A percentile compares a stretch with the other conserved stretches of the same genome.
Conservation (phyloP, 2,113 vertebrate species). For the Osmerus eperlanus region DNA sequence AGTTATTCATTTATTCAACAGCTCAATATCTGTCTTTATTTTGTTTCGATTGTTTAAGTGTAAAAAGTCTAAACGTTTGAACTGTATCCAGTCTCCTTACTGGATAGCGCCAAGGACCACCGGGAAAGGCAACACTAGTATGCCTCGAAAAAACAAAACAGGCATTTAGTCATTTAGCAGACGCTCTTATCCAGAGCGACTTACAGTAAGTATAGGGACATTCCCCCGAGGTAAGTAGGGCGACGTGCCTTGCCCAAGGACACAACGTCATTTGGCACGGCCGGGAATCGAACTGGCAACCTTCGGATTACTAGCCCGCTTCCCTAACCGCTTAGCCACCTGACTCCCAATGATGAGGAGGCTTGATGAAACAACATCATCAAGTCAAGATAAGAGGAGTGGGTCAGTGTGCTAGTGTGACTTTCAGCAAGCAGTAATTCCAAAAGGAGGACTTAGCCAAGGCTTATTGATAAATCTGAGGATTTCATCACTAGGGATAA, state of each 20-base stretch:
- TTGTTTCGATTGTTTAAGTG: background rate
- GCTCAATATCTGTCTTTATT: constrained; percentile 10
- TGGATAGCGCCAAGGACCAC: too few species aligned
- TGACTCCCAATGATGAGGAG: too few species aligned
- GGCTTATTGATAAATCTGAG: constrained; percentile 36
- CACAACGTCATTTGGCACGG: too few species aligned
- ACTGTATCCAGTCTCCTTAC: background rate
- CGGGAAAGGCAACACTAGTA: too few species aligned
- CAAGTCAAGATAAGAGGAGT: background rate
- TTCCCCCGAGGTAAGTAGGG: too few species aligned
- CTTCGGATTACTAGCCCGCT: too few species aligned
- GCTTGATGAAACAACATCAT: background rate
- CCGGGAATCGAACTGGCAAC: too few species aligned
- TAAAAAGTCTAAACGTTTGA: background rate
- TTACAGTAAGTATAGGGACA: too few species aligned
- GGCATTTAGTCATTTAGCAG: too few species aligned
- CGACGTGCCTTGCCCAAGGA: too few species aligned
- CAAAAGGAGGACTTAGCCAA: constrained; percentile 11
- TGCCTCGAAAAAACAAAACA: background rate
- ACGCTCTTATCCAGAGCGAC: too few species aligned
- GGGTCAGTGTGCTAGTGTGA: background rate
- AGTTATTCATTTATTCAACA: constrained; percentile 15
- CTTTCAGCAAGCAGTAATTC: constrained; percentile 6
- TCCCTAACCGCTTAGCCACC: too few species aligned
- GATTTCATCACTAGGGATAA: constrained; percentile 12